Base-by-base conservation (phyloP, 2,888 invertebrate species). In the Trichopria drosophilae region DNA sequence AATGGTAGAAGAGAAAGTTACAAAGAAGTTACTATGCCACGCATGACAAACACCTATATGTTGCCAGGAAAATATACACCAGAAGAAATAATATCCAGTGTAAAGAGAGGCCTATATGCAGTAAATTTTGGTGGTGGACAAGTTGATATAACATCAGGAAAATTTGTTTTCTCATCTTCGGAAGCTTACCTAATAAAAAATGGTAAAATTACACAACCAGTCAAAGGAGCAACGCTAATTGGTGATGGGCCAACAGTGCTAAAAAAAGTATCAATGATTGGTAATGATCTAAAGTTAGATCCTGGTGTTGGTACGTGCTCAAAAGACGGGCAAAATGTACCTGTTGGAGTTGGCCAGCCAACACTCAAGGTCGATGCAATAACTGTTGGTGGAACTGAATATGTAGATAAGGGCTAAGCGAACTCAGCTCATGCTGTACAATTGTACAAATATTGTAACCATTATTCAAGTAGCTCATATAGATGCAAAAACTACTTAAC, bases 401-500 rank as follows among this genome's bases (percentile, higher is more conserved):
- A 46, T 46, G 9, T 29, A 47, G 47, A 47, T 47, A 47, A 47
- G 44, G 13, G 44, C 36, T 45, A 45, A 45, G 36, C 35, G 44
- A 36, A 36, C 36, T 36, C 44, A 45, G 44, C 44, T 26, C 44
- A 45, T n/a, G 44, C 9, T 3, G 44, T 10, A n/a, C 43, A 43
- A 43, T 43, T 43, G 34, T 34, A 29, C 41, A 28, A 41, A 41
- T 31, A 41, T 41, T 41, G 29, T 43, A 59, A 76, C n/a, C n/a
- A n/a, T n/a, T n/a, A n/a, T n/a, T n/a, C n/a, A n/a, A n/a, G n/a
- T n/a, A n/a, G n/a, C n/a, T n/a, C n/a, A n/a, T n/a, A n/a, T n/a
- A n/a, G n/a, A n/a, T n/a, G n/a, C n/a, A n/a, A n/a, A n/a, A n/a
- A n/a, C n/a, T n/a, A n/a, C n/a, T n/a, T n/a, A n/a, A n/a, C n/a